These are phyloP conservation scores for Amphilophus citrinellus DNA, from an alignment of 2,113 vertebrate species.

Conservation along the genomic window DNA sequence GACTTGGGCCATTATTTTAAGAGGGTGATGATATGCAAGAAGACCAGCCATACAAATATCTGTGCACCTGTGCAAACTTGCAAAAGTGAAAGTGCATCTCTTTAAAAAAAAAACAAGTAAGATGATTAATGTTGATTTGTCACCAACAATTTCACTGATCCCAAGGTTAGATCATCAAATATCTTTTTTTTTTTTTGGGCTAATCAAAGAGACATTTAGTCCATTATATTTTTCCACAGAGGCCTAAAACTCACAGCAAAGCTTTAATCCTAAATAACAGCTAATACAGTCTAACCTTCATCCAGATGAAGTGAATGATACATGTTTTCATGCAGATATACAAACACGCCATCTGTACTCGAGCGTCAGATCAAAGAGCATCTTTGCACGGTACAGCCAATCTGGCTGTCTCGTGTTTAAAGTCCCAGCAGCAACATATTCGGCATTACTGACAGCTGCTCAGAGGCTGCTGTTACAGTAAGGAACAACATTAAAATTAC, in stretches of 20 bases:
- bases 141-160: background rate
- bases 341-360: background rate
- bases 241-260: background rate
- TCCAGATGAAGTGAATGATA: background rate
- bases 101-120: background rate
- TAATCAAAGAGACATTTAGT: background rate
- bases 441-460: slow-evolving; percentile 26
- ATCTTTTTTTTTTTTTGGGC: background rate
- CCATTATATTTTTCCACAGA: background rate
- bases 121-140: background rate
- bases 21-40: too few relatives aligned
- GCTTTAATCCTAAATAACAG: background rate
- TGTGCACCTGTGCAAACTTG: too few relatives aligned
- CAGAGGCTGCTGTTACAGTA: background rate
- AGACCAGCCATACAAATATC: too few relatives aligned
- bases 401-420: background rate
- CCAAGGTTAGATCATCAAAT: background rate
- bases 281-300: background rate
- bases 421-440: background rate
- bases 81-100: too few relatives aligned
- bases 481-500: slow-evolving; percentile 27
- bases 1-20: too few relatives aligned
- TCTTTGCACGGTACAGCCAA: background rate
- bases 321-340: background rate
- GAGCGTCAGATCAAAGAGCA: slow-evolving; percentile 9